Conservation (phyloP, 2,888 invertebrate genomes). For the Platerodrilus igneus region DNA sequence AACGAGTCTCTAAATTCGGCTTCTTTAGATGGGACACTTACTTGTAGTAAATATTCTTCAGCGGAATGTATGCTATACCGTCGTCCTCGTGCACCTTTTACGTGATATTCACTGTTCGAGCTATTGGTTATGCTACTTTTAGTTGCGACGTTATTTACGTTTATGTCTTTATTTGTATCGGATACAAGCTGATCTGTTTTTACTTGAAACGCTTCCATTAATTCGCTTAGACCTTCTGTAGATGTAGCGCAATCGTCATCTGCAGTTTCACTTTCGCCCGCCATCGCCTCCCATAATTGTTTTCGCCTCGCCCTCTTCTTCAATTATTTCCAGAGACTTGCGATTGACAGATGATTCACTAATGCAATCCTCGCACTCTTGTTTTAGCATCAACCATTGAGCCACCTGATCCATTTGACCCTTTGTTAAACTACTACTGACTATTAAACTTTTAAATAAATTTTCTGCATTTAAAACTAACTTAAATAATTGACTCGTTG, state of each 20-base stretch:
- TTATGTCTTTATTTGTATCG: constrained; percentile 38
- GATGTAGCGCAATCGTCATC: constrained; percentile 61
- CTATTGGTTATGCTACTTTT: constrained; percentile 40
- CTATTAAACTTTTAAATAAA: constrained; percentile 70
- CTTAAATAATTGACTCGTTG: constrained; percentile 77
- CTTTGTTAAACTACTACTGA: constrained; percentile 65
- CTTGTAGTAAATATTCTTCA: constrained; percentile 35
- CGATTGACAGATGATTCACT: constrained; percentile 53
- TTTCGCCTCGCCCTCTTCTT: no score
- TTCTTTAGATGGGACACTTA: constrained; percentile 30
- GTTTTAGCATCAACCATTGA: constrained; percentile 80
- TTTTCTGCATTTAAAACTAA: constrained; percentile 80
- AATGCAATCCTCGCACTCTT: constrained; percentile 82
- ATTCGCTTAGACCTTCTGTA: constrained; percentile 65
- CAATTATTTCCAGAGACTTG: constrained; percentile 53
- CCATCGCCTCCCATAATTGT: no score
- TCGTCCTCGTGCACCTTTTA: constrained; percentile 43
- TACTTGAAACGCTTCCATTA: constrained; percentile 65
- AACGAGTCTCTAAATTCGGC: no score
- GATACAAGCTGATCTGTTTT: constrained; percentile 66
- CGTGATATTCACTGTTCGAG: constrained; percentile 37
- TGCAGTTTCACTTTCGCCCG: constrained; percentile 45
- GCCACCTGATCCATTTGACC: constrained; percentile 71
- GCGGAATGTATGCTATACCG: constrained; percentile 46
- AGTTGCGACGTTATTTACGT: constrained; percentile 19